phyloP scores from a whole-genome alignment of 2,888 invertebrate genomes.

The Heliconius sara region DNA sequence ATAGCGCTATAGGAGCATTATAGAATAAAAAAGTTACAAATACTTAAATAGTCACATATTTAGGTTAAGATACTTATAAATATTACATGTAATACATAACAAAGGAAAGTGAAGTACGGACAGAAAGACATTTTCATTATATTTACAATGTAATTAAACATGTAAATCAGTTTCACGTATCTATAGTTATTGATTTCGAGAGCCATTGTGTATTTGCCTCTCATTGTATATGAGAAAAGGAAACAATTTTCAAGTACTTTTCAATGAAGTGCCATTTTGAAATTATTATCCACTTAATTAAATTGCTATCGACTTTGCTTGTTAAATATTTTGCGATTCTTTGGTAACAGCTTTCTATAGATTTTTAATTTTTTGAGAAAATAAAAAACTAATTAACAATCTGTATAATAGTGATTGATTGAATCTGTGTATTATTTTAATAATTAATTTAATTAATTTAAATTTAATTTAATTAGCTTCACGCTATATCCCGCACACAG shows the following conservation, averaged over 20 bases:
- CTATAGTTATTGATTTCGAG: background rate
- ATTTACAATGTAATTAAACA: background rate
- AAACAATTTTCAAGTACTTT: constrained; percentile 15
- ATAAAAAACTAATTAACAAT: background rate
- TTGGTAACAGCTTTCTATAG: background rate
- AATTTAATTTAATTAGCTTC: no score
- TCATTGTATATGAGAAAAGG: background rate
- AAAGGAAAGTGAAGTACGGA: background rate
- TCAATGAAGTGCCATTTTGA: constrained; percentile 6
- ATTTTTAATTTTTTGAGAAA: background rate
- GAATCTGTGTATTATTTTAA: background rate
- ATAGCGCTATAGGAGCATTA: no score
- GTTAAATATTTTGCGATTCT: background rate
- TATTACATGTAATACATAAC: no score
- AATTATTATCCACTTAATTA: constrained; percentile 2
- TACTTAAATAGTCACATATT: no score
- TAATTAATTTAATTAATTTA: no score
- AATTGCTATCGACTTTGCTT: background rate
- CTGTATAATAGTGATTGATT: background rate
- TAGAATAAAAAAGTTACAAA: no score
- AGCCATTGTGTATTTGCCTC: constrained; percentile 1
- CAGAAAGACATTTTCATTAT: background rate
- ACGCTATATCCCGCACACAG: no score
- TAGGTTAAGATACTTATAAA: no score
- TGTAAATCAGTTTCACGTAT: background rate